Evolutionary conservation across 2,888 invertebrate species (phyloP), one percentile per base, ranked within the genome.

Genomic region (Rhaphigaster nebulosa): DNA sequence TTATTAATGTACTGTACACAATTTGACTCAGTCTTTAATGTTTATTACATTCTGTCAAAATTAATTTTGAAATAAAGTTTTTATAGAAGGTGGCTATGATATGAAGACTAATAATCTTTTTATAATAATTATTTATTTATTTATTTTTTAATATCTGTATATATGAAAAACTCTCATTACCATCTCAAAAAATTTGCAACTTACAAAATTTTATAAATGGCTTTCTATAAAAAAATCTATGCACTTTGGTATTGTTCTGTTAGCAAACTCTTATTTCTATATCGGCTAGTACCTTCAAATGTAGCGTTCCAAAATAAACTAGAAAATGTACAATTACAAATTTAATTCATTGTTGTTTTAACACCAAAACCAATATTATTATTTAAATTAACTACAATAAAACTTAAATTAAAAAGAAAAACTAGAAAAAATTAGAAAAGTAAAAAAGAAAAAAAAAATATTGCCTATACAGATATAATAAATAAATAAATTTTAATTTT

Each of bases 211-310:
- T 41, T 45, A 84, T 26, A 84, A 84, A 84, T 84, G 41, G 45
- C 84, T 50, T 45, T 45, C 45, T 84, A 84, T 45, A 45, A 84
- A 84, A 76, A 84, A 84, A 84, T 84, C 84, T 84, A 84, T n/a
- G 84, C 84, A 84, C 84, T 84, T 84, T 84, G 84, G 84, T 84
- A 84, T 84, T 45, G 23, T 45, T 80, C 41, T 84, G 4, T 84
- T 45, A n/a, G 18, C 50, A 38, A 45, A 84, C 13, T 45, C 80
- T 26, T 84, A 50, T 45, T 84, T 45, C 41, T 84, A 80, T 13
- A 80, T 38, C 80, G 10, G 38, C 38, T 26, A 45, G 5, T 84
- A 84, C 84, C 45, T 84, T 50, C n/a, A 84, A 45, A 84, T n/a
- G 18, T 26, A 76, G 38, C 34, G 8, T 76, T 76, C 38, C 34